These are phyloP conservation scores for Dinocampus coccinellae DNA, from an alignment of 2,888 invertebrate species.

Conservation along the genomic window DNA sequence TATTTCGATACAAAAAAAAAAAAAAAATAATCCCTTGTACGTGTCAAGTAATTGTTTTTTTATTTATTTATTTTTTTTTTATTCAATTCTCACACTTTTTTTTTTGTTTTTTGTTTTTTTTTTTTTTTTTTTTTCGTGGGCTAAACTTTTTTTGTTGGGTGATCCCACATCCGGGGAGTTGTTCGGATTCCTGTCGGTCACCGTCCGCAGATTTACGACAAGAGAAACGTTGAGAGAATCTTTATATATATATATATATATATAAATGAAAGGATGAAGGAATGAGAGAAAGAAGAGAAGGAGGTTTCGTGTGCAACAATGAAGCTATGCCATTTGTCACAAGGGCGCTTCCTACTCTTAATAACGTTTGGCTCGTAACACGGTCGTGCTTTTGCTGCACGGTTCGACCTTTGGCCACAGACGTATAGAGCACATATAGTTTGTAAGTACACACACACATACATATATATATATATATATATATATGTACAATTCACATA, in stretches of 20 bases:
- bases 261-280: conserved; percentile 31
- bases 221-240: conserved; percentile 32
- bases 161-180: conserved; percentile 38
- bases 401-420: conserved; percentile 31
- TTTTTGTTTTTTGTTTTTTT: conserved; percentile 19
- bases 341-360: conserved; percentile 67
- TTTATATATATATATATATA: conserved; percentile 1
- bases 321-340: conserved; percentile 68
- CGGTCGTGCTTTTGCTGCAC: conserved; percentile 38
- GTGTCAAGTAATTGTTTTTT: conserved; percentile 11
- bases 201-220: conserved; percentile 63
- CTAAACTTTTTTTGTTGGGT: conserved; percentile 26
- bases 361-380: conserved; percentile 55
- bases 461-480: background rate
- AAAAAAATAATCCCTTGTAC: background rate
- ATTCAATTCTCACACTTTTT: background rate
- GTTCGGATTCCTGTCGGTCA: conserved; percentile 61
- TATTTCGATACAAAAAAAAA: conserved; percentile 18
- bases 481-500: background rate
- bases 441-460: background rate
- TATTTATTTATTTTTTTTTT: conserved; percentile 14
- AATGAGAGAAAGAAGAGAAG: conserved; percentile 41
- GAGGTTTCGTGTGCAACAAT: conserved; percentile 62
- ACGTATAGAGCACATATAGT: conserved; percentile 31
- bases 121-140: conserved; percentile 1